Base-by-base conservation (phyloP, 2,888 invertebrate genomes). In the Macrosiphum euphorbiae region DNA sequence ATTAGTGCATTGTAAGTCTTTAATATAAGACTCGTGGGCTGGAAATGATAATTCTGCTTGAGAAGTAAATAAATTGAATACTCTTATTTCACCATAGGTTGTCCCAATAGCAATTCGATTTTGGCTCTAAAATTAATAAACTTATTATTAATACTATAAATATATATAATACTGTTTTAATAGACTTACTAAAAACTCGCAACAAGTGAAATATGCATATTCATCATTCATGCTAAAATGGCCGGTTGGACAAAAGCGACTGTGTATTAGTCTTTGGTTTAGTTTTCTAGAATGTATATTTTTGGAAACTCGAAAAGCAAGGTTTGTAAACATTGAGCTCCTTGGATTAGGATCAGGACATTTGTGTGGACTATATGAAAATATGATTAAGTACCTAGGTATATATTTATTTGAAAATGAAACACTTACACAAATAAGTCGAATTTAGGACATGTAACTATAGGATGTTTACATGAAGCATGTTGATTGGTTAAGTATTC, bases 401-500 rank as follows among this genome's bases (percentile, higher is more conserved):
- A 55, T 5, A 87, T n/a, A 86, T 16, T 87, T 87, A 20, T 87
- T 87, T 55, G 11, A 28, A n/a, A 28, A 28, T 58, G 1, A 13
- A 93, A 94, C 94, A 97, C 97, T 97, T 95, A 98, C 98, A 97
- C 97, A 95, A 99, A 98, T 78, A 99, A 96, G 96, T 99, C 98
- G 95, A 99, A 99, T 95, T 98, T 98, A 0, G 99, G 99, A 96
- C 99, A 99, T 0, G 99, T 99, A 61, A 98, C 98, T 96, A 99
- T 99, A 0, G 99, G 99, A 96, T 99, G 99, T 96, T 98, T 98
- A 96, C 99, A 99, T 16, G 98, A 96, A n/a, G 99, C 98, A 96
- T 99, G 99, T 96, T 99, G 99, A 96, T 99, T 99, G 95, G 99
- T 98, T 92, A 99, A 97, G 96, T 99, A 99, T 96, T 99, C 99